These are phyloP conservation scores for Symphodus melops DNA, from an alignment of 2,113 vertebrate species.

Conservation along the genomic window DNA sequence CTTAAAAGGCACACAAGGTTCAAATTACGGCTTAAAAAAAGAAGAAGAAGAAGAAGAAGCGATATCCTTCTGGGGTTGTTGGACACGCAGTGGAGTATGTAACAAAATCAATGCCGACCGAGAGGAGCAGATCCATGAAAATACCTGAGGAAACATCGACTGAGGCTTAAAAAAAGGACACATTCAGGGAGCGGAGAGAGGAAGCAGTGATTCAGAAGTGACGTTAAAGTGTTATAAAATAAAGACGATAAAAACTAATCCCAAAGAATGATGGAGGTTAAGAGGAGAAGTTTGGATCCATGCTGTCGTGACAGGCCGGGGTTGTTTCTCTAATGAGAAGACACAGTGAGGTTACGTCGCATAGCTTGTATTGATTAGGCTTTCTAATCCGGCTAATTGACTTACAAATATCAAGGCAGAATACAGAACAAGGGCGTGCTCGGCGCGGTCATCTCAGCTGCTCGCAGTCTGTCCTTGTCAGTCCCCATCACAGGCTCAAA, in stretches of 20 bases:
- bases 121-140: slow-evolving; percentile 57
- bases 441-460: slow-evolving; percentile 33
- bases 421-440: slow-evolving; percentile 50
- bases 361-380: slow-evolving; percentile 51
- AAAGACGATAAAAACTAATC: background rate
- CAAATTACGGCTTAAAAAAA: slow-evolving; percentile 21
- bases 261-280: too few species aligned
- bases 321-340: slow-evolving; percentile 15
- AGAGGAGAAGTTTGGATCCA: background rate
- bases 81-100: slow-evolving; percentile 20
- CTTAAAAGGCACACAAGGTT: slow-evolving; percentile 7
- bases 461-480: slow-evolving; percentile 55
- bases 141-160: slow-evolving; percentile 42
- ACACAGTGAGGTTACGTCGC: slow-evolving; percentile 21
- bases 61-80: slow-evolving; percentile 23
- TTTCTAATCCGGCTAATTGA: slow-evolving; percentile 68
- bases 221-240: background rate
- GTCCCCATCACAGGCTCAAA: slow-evolving; percentile 37
- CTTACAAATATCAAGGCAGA: slow-evolving; percentile 56
- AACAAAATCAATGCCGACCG: slow-evolving; percentile 58
- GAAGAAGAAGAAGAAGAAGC: background rate
- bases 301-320: slow-evolving; percentile 2
- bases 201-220: background rate
- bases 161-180: slow-evolving; percentile 42
- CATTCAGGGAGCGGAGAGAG: background rate